Conservation (phyloP, 1,140 invertebrate genomes). For the Hypsibius dujardini region DNA sequence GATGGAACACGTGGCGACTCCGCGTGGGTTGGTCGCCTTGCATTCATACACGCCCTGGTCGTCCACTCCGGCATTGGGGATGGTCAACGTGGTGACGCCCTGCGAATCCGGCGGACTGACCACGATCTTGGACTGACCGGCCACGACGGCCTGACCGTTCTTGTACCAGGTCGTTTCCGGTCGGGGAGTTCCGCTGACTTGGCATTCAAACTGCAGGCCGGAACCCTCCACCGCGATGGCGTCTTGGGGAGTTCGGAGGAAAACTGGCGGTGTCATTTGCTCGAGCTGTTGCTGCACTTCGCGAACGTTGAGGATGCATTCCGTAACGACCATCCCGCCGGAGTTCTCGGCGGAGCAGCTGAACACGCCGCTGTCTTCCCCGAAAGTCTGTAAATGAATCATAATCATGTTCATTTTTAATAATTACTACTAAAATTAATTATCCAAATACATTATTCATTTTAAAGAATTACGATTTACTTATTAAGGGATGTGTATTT, state of each 20-base stretch:
- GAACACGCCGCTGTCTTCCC: slow-evolving; percentile 60
- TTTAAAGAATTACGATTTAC: too few relatives aligned
- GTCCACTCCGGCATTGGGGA: background rate
- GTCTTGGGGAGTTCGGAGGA: slow-evolving; percentile 46
- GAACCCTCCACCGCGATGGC: slow-evolving; percentile 53
- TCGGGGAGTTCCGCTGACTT: slow-evolving; percentile 36
- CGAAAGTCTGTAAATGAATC: too few relatives aligned
- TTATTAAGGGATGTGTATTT: too few relatives aligned
- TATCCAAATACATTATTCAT: too few relatives aligned
- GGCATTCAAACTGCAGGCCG: slow-evolving; percentile 49
- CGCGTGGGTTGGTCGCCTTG: slow-evolving; percentile 29
- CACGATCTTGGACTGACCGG: background rate
- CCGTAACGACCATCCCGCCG: slow-evolving; percentile 49
- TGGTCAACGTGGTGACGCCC: background rate
- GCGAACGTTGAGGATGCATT: slow-evolving; percentile 48
- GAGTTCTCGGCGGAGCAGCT: slow-evolving; percentile 51
- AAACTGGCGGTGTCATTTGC: slow-evolving; percentile 37
- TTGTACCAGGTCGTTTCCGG: slow-evolving; percentile 21
- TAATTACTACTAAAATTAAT: too few relatives aligned
- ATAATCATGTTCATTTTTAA: too few relatives aligned
- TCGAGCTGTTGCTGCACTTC: background rate
- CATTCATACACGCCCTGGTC: slow-evolving; percentile 24
- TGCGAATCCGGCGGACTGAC: background rate
- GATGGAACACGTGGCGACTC: slow-evolving; percentile 14
- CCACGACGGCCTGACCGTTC: slow-evolving; percentile 4